Base-by-base conservation (phyloP, 2,888 invertebrate species). In the Elmis aenea region DNA sequence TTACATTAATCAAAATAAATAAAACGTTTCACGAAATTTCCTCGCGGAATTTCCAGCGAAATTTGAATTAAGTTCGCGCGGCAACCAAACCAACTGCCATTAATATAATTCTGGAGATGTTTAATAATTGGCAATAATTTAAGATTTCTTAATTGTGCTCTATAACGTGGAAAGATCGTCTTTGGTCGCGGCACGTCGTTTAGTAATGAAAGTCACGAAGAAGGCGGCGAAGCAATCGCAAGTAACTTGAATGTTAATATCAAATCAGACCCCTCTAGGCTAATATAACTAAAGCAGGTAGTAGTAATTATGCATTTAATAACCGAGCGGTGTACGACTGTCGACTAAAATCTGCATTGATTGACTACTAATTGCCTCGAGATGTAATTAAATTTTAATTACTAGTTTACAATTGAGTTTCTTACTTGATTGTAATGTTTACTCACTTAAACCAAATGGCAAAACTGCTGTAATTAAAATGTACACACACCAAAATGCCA, bases 301-400 rank as follows among this genome's bases (percentile, higher is more conserved):
- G 55, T 47, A 50, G 61, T 66, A 67, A 67, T 67, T 65, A 66
- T 64, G 62, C 56, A 66, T 67, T 67, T 68, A 67, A 67, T 67
- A 66, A 66, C 65, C 58, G 48, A 39, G 39, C 43, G 39, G 38
- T 37, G 37, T 42, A 38, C 51, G 45, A 49, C 43, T 47, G 45
- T 40, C 37, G 42, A 33, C 46, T 42, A 50, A 52, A 55, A 52
- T 54, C 57, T 55, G 51, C 58, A 50, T 61, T 66, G 68, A 68
- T 68, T 67, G 67, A 67, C 65, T 67, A 58, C 61, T 68, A 66
- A 66, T 67, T 66, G 64, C 64, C 58, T 51, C 48, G 51, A 58
- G 64, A 57, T 50, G 59, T 65, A 66, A 68, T 68, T 67, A 67
- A 67, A 66, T 59, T 67, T 67, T 66, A 60, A 66, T 66, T 60